Evolutionary conservation across 2,797 vertebrate species (phyloP).

Genomic region (Gymnodraco acuticeps): DNA sequence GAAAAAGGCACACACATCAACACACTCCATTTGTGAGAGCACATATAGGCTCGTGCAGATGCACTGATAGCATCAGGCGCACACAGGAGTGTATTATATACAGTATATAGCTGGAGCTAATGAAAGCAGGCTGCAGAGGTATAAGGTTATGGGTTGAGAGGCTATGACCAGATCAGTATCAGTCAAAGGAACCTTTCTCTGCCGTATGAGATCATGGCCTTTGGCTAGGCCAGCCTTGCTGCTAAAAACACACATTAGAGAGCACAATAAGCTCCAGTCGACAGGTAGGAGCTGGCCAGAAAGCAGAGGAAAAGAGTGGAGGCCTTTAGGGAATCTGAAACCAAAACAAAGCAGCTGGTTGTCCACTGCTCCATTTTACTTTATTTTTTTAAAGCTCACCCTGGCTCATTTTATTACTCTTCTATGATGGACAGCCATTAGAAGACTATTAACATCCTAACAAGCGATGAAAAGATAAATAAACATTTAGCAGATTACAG

Average conservation of each 20-base stretch:
- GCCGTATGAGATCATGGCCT: slow-evolving; percentile 41
- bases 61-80: slow-evolving; percentile 57
- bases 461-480: background rate
- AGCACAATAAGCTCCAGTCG: slow-evolving; percentile 60
- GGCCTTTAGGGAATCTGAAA: slow-evolving; percentile 35
- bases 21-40: slow-evolving; percentile 12
- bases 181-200: slow-evolving; percentile 73
- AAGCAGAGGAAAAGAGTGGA: slow-evolving; percentile 15
- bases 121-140: slow-evolving; percentile 64
- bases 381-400: background rate
- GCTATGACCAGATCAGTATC: slow-evolving; percentile 71
- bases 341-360: slow-evolving; percentile 39
- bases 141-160: slow-evolving; percentile 52
- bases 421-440: background rate
- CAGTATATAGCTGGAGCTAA: slow-evolving; percentile 58
- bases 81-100: slow-evolving; percentile 50
- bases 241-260: slow-evolving; percentile 55
- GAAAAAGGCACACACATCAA: slow-evolving; percentile 23
- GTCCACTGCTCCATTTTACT: background rate
- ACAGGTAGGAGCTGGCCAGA: slow-evolving; percentile 48
- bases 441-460: background rate
- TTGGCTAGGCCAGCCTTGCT: slow-evolving; percentile 21
- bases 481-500: slow-evolving; percentile 5
- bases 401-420: background rate
- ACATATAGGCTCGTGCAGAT: slow-evolving; percentile 24